Percentiles rank a stretch among this genome's conserved stretches.
phyloP scores from a whole-genome alignment of 2,113 vertebrate genomes.

The Rutilus rutilus region DNA sequence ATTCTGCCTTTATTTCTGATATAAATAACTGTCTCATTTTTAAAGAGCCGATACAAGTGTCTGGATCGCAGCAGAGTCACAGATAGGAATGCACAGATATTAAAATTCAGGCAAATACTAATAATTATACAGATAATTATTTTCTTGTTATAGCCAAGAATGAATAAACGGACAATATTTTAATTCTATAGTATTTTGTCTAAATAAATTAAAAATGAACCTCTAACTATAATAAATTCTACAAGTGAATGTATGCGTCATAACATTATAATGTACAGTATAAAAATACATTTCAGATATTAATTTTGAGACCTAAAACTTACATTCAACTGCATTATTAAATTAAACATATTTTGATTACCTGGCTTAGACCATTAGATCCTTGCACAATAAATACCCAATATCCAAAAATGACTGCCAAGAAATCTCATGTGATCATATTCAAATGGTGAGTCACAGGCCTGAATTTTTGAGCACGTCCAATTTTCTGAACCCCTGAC shows the following conservation, averaged over 20 bases:
- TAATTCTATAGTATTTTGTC: not conserved
- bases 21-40: not conserved
- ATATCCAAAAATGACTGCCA: not conserved
- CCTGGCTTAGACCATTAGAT: too few relatives aligned
- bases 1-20: not conserved
- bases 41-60: not conserved
- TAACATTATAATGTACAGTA: not conserved
- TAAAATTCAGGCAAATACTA: not conserved
- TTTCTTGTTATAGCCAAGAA: not conserved
- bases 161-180: not conserved
- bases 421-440: not conserved
- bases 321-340: not conserved
- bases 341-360: not conserved
- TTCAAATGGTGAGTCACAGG: slow-evolving; percentile 27
- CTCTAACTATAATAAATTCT: not conserved
- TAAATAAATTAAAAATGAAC: not conserved
- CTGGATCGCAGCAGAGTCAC: not conserved
- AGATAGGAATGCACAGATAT: not conserved
- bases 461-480: slow-evolving; percentile 1
- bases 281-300: not conserved
- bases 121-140: not conserved
- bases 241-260: not conserved
- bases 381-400: not conserved
- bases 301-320: not conserved
- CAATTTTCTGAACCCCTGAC: slow-evolving; percentile 25